phyloP scores from a whole-genome alignment of 2,888 invertebrate genomes.

The Luperina testacea region DNA sequence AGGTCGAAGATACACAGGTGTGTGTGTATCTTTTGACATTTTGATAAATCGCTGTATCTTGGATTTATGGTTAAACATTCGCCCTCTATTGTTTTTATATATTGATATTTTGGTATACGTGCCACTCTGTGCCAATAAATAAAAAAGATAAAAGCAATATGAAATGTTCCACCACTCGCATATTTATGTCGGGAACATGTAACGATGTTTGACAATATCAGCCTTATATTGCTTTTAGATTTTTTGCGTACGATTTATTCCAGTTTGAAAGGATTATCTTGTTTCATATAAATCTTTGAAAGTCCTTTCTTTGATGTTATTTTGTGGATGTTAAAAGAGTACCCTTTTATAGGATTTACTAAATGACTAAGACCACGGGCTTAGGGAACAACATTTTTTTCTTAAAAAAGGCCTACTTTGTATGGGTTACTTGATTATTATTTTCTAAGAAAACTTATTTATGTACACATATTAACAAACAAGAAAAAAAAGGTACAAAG shows the following conservation, averaged over 20 bases:
- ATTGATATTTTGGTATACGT: constrained; percentile 67
- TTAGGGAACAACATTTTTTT: not conserved
- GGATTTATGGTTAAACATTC: constrained; percentile 70
- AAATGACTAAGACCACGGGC: constrained; percentile 3
- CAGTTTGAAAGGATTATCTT: constrained; percentile 48
- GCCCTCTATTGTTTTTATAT: constrained; percentile 72
- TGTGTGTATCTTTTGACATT: constrained; percentile 76
- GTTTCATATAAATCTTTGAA: constrained; percentile 39
- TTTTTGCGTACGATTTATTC: constrained; percentile 33
- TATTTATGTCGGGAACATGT: constrained; percentile 23
- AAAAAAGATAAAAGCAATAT: constrained; percentile 49
- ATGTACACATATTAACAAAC: not conserved
- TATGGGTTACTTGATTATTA: not conserved
- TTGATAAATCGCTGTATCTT: constrained; percentile 75
- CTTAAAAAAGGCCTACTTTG: constrained; percentile 4
- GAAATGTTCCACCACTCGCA: constrained; percentile 11
- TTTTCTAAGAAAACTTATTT: not conserved
- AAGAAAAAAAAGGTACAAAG: too few species aligned
- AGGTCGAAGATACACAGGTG: constrained; percentile 77
- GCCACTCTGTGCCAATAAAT: constrained; percentile 69
- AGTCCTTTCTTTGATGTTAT: constrained; percentile 27
- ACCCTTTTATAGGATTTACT: constrained; percentile 23
- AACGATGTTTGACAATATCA: constrained; percentile 35
- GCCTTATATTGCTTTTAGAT: constrained; percentile 31
- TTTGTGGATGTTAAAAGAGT: constrained; percentile 22